Evolutionary conservation across 2,797 vertebrate genomes (phyloP), one percentile per base, ranked within the genome.

Genomic region (Pyrocephalus nanus): DNA sequence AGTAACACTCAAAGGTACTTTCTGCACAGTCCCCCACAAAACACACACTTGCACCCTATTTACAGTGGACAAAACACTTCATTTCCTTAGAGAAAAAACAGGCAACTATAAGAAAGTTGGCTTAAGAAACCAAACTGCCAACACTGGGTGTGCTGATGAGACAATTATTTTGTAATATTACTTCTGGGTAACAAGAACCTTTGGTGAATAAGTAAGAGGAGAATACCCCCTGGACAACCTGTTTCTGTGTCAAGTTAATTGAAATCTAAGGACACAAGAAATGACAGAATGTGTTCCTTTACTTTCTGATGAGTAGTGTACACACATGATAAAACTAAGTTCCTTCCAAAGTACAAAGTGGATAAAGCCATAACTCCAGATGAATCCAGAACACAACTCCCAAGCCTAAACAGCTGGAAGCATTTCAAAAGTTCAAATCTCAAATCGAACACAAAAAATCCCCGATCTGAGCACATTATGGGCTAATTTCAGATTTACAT

Each of bases 401-500:
- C 47, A 58, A 30, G 12, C 15, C 80, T 50, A 11, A 88, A 77
- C 69, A 93, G 86, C 73, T 92, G 73, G 82, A 88, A 88, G 60
- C 27, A 57, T 86, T 92, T 90, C 3, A 6, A 30, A 84, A 92
- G 45, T 90, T 86, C 70, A 70, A 30, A 72, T 81, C 48, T 71
- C 75, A 86, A 74, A 74, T 0, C 38, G 51, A 91, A 88, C 26
- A 69, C 17, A 29, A 72, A 72, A 92, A 78, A 79, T 23, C 54
- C 29, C 60, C 85, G 71, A 67, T 60, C 71, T 73, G 73, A 86
- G 32, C 66, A 78, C 23, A 69, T 53, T 48, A 69, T 20, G 29
- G 61, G 34, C 70, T 93, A 83, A 91, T 72, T 92, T 92, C 87
- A 90, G 66, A 69, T 72, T 90, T 67, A 85, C 34, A 54, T 76